These are phyloP conservation scores for Muntiacus reevesi DNA, from an alignment of 2,113 vertebrate species.

Conservation along the genomic window DNA sequence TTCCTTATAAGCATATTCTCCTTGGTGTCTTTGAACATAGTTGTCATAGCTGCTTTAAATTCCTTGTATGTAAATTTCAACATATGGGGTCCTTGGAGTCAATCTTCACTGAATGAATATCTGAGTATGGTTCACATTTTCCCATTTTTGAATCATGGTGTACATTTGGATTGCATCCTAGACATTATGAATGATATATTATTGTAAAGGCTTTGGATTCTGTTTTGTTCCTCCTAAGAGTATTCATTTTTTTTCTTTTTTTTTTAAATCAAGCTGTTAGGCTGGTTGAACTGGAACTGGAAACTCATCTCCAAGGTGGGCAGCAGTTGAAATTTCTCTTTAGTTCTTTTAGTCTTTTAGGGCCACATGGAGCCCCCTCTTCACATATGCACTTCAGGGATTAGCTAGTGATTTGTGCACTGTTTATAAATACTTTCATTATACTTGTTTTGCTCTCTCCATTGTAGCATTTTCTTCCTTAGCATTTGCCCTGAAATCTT, in stretches of 20 bases:
- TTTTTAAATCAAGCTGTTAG: not conserved
- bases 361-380: not conserved
- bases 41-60: not conserved
- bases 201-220: not conserved
- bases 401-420: not conserved
- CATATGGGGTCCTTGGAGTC: not conserved
- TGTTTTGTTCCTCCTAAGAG: not conserved
- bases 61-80: not conserved
- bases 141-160: not conserved
- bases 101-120: not conserved
- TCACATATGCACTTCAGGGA: not conserved
- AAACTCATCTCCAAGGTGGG: not conserved
- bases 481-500: not conserved
- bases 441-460: not conserved
- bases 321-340: not conserved
- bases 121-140: not conserved
- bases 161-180: not conserved
- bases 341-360: not conserved
- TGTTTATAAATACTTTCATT: not conserved
- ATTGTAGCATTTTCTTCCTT: not conserved
- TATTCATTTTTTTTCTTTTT: not conserved
- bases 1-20: not conserved
- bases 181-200: not conserved
- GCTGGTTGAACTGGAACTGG: not conserved
- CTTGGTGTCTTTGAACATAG: not conserved